Base-by-base conservation (phyloP, 1,140 invertebrate species). In the Drosophila seguyi region DNA sequence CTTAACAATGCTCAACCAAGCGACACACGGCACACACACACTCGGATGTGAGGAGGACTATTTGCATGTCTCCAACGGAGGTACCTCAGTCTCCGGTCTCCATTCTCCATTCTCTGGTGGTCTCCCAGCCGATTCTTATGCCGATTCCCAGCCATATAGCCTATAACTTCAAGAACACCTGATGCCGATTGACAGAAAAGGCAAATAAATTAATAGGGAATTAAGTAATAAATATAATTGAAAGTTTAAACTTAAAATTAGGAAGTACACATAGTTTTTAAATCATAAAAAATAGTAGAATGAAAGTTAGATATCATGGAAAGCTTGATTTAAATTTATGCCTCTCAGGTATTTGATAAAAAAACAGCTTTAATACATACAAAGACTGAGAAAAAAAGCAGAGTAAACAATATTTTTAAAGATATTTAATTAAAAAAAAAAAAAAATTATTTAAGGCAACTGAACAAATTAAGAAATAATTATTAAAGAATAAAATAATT, bases 1-100 rank as follows among this genome's bases (percentile, higher is more conserved):
- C 84, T 90, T 90, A 84, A 84, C 84, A 84, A 88, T 88, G 84
- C 82, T 78, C 84, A 90, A 78, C 84, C 80, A 88, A 90, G 76
- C 84, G 83, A 81, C 77, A 71, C 85, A 81, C 65, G 71, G 71
- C 42, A 45, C 41, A 20, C 39, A 41, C 10, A 44, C 34, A 36
- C 34, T 13, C 11, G 39, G 53, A 67, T 39, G 66, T 29, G 47
- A 60, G 56, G 57, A 63, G 47, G 44, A 75, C 55, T 79, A 81
- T 75, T 77, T 81, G 81, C 75, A 90, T 88, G 77, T 85, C 81
- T 75, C 53, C 62, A 2, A 18, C 10, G n/a, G 5, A 7, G 6
- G n/a, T 3, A 8, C 25, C 27, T 13, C 16, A 18, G 18, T 62
- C 44, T 45, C 7, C 14, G 16, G 22, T 45, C 18, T 13, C 25